These are phyloP conservation scores for Helogale parvula DNA, from an alignment of 2,113 vertebrate species.

Conservation along the genomic window DNA sequence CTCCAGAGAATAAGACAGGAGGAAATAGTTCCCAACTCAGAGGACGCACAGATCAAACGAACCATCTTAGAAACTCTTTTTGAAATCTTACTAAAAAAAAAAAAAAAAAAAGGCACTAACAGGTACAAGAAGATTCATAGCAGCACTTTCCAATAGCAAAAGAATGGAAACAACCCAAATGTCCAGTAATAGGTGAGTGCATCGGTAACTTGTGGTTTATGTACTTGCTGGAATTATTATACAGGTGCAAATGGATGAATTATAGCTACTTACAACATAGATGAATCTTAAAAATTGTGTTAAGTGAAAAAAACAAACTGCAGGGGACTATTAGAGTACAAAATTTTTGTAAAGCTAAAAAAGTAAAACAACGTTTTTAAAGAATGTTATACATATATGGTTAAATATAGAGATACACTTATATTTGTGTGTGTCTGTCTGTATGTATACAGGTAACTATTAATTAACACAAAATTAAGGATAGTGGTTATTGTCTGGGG, in stretches of 20 bases:
- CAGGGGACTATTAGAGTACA: background rate
- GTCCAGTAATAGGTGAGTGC: background rate
- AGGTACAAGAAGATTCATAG: constrained; percentile 53
- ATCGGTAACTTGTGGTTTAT: constrained; percentile 17
- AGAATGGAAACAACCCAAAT: constrained; percentile 13
- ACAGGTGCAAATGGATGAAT: background rate
- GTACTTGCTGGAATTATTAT: background rate
- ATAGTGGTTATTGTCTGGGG: background rate
- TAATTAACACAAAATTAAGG: constrained; percentile 33
- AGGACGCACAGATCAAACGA: constrained; percentile 21
- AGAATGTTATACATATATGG: constrained; percentile 34
- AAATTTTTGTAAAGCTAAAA: constrained; percentile 44
- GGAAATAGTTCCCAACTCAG: background rate
- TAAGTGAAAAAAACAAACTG: constrained; percentile 44
- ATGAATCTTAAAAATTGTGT: constrained; percentile 22
- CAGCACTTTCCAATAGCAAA: constrained; percentile 46
- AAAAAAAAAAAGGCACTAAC: constrained; percentile 59
- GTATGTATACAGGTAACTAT: background rate
- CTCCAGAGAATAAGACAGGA: constrained; percentile 31
- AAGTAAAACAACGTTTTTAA: constrained; percentile 44
- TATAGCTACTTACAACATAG: background rate
- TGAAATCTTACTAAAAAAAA: constrained; percentile 51
- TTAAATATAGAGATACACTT: background rate
- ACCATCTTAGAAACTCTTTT: constrained; percentile 34
- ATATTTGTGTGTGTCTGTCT: background rate